Evolutionary conservation across 2,113 vertebrate genomes (phyloP).

Genomic region (Poicephalus meyeri): DNA sequence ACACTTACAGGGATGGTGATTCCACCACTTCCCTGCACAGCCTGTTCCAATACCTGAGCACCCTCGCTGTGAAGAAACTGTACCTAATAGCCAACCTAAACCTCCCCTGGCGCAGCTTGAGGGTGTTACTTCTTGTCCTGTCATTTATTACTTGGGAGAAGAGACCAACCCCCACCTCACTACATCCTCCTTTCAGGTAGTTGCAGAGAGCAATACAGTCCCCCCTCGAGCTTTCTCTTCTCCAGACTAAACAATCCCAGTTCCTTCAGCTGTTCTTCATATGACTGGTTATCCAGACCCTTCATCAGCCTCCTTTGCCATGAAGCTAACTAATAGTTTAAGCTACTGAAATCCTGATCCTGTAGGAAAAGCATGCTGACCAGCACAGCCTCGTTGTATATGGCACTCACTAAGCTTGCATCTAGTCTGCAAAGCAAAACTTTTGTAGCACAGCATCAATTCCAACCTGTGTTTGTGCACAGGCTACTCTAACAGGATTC

Average conservation of each 20-base stretch:
- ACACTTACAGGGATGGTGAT: not conserved
- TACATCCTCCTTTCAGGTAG: not conserved
- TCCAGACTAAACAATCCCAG: not conserved
- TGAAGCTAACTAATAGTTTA: not conserved
- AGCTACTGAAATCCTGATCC: not conserved
- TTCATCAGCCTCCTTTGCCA: not conserved
- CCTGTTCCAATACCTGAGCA: not conserved
- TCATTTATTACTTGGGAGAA: not conserved
- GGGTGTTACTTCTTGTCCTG: not conserved
- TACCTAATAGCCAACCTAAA: not conserved
- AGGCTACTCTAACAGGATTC: not conserved
- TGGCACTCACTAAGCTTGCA: rapidly evolving
- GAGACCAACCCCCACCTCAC: not conserved
- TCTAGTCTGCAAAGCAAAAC: not conserved
- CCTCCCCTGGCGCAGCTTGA: not conserved
- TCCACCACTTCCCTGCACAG: not conserved
- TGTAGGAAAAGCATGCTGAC: not conserved
- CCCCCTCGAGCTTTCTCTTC: not conserved
- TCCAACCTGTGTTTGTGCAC: not conserved
- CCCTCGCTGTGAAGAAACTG: not conserved
- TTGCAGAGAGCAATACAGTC: not conserved
- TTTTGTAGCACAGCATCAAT: rapidly evolving
- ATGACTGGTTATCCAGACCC: not conserved
- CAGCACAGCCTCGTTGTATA: not conserved
- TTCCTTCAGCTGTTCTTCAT: not conserved